Base-by-base conservation (phyloP, 2,888 invertebrate genomes). In the Drosophila maculinotata region DNA sequence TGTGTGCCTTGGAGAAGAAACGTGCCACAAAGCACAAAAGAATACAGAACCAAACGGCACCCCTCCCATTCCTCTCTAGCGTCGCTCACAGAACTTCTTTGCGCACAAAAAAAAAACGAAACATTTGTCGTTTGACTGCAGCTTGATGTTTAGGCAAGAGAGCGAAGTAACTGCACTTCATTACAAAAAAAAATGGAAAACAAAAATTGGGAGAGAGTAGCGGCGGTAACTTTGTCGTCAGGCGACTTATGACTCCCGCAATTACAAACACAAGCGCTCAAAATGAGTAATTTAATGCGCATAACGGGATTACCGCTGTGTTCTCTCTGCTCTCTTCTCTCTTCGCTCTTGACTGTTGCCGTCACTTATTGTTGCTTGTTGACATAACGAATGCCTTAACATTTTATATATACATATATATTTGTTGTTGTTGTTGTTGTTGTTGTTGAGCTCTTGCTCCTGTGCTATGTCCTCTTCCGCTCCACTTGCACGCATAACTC, bases 331-430 rank as follows among this genome's bases (percentile, higher is more conserved):
- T 57, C 20, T 20, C 39, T 48, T 23, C 35, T 17, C 35, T 17
- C 8, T 36, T 20, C 20, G 4, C 26, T 30, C 15, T 4, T n/a
- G n/a, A n/a, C 12, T 28, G 38, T 53, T 20, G 25, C 54, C 26
- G 35, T 31, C 56, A 31, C 62, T 57, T 64, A 76, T 81, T 84
- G 76, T 80, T 76, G 86, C 82, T 69, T 83, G 82, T 83, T 83
- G 83, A 83, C 81, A 86, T 86, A 83, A 83, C 83, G 79, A 86
- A 83, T 83, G 80, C 79, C 76, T 74, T 72, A 86, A 83, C 86
- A 83, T 86, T 76, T 63, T 66, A n/a, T n/a, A n/a, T n/a, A n/a
- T n/a, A n/a, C n/a, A n/a, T n/a, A n/a, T n/a, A n/a, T n/a, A n/a
- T n/a, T n/a, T 47, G 3, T 30, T 47, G 14, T 23, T 30, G 10